A percentile compares a stretch with the other conserved stretches of the same genome.
Evolutionary conservation across 2,797 vertebrate species (phyloP).

Genomic region (Spondyliosoma cantharus): DNA sequence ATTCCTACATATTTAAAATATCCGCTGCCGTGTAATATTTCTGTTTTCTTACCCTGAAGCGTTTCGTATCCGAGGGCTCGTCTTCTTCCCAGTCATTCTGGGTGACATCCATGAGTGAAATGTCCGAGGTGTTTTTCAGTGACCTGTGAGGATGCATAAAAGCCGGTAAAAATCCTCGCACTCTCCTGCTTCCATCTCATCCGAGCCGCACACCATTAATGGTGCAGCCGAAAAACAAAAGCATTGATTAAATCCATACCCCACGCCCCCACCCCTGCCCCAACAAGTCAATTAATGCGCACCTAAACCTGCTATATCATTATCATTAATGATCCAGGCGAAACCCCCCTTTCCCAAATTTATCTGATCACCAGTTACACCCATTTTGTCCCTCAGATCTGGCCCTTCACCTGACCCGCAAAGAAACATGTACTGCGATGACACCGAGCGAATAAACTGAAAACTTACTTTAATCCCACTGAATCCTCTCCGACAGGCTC

Average conservation of each 20-base stretch:
- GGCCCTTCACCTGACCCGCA: constrained; percentile 8
- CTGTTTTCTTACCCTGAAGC: constrained; percentile 89
- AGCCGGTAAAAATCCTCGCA: constrained; percentile 58
- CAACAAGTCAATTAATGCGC: constrained; percentile 70
- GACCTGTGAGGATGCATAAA: constrained; percentile 85
- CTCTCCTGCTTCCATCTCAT: constrained; percentile 43
- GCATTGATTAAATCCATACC: constrained; percentile 68
- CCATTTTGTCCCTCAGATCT: constrained; percentile 42
- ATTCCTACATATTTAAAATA: not conserved
- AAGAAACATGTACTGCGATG: constrained; percentile 4
- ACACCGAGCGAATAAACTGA: constrained; percentile 12
- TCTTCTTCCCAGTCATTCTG: constrained; percentile 97
- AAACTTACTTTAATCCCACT: constrained; percentile 96
- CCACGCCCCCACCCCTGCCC: constrained; percentile 67
- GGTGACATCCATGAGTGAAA: constrained; percentile 95
- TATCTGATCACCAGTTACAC: constrained; percentile 39
- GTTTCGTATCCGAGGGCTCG: constrained; percentile 90
- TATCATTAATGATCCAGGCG: constrained; percentile 66
- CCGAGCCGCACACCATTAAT: constrained; percentile 40
- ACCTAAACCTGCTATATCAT: constrained; percentile 68
- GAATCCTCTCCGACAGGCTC: constrained; percentile 98
- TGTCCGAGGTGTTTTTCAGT: constrained; percentile 92
- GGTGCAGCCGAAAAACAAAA: constrained; percentile 66
- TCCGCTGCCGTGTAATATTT: not conserved
- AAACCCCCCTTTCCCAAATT: constrained; percentile 50